Evolutionary conservation across 2,797 vertebrate species (phyloP), one percentile per base, ranked within the genome.

Genomic region (Rhabdomys pumilio): DNA sequence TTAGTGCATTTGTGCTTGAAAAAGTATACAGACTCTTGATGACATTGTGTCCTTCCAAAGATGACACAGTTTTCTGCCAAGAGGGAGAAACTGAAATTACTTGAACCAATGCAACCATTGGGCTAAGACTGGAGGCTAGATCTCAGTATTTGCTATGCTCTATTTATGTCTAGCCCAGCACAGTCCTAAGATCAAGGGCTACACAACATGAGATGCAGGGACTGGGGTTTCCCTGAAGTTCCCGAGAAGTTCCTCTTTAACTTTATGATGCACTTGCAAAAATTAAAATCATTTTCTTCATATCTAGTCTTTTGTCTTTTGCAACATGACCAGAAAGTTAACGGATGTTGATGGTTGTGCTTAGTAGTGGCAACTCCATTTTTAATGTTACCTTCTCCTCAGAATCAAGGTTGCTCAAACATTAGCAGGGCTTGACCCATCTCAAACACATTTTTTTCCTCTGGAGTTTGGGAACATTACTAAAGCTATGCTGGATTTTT

Each of bases 41-140:
- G 47, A 91, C 79, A 24, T 61, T 86, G 67, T 31, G 1, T 77
- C 24, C 53, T 50, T 59, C n/a, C 29, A 81, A 67, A 89, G 41
- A 61, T 44, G 41, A 77, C 24, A 38, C 7, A 31, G 57, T 50
- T 55, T 92, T 95, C 50, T 90, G 15, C 41, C 53, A 88, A 47
- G 82, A 44, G 86, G n/a, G 38, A 55, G 76, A 67, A 84, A 44
- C 31, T 13, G n/a, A 92, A 84, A 47, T 90, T 87, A 65, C 47
- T 20, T 88, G 92, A 59, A 75, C 83, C 47, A 73, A 67, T 75
- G 82, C 31, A 94, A 24, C n/a, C n/a, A 55, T 41, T 83, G 86
- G 79, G 13, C 17, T 82, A 59, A 44, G 76, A 86, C 26, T 76
- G 65, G 31, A 92, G 61, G 15, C 72, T 84, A 14, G 15, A 57